Conservation (phyloP, 1,140 invertebrate genomes). For the Bombus difficillimus region DNA sequence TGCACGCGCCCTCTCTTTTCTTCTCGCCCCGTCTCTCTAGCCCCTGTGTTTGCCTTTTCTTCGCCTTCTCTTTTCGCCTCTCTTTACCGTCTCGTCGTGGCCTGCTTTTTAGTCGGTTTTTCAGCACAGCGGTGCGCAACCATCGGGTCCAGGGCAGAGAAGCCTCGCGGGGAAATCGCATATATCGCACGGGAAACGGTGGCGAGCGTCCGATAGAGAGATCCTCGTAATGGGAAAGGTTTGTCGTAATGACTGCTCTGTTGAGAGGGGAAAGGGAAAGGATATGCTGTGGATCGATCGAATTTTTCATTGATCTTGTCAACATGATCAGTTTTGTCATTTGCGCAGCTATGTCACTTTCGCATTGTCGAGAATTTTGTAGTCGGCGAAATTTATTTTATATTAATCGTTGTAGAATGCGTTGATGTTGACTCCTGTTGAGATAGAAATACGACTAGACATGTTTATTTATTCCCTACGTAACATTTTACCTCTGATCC, state of each 20-base stretch:
- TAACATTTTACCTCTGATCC: background rate
- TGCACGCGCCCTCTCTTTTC: conserved; percentile 17
- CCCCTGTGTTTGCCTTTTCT: conserved; percentile 5
- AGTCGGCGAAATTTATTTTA: background rate
- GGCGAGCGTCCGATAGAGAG: background rate
- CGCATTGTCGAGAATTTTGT: background rate
- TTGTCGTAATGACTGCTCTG: background rate
- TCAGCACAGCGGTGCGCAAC: conserved; percentile 28
- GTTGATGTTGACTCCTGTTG: background rate
- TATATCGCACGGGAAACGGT: background rate
- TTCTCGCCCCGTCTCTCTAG: background rate
- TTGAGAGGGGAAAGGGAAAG: too few species aligned
- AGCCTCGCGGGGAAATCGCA: background rate
- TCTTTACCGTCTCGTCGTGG: background rate
- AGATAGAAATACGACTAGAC: background rate
- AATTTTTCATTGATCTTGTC: background rate
- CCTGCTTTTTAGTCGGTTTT: conserved; percentile 32
- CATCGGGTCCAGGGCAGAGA: background rate
- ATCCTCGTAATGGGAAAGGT: background rate
- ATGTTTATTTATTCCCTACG: background rate
- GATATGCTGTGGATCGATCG: background rate
- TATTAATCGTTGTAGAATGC: background rate
- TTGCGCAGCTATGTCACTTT: too few species aligned
- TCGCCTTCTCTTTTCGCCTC: conserved; percentile 9
- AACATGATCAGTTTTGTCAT: background rate